These are phyloP conservation scores for Sebastes elongatus DNA, from an alignment of 2,797 vertebrate species.

Conservation along the genomic window DNA sequence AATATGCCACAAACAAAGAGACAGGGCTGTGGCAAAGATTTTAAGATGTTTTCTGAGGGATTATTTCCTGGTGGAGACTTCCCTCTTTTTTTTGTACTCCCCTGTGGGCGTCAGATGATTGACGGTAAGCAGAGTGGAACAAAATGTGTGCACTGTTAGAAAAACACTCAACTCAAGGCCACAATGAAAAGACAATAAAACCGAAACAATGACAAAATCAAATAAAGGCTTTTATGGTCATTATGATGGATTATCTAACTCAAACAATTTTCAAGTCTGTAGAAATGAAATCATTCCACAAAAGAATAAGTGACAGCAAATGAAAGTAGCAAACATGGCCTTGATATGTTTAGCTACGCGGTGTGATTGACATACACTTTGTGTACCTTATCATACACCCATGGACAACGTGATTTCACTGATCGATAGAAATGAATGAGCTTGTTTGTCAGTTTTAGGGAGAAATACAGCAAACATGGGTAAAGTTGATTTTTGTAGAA, in stretches of 20 bases:
- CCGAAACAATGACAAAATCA: conserved; percentile 1
- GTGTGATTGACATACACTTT: neutral
- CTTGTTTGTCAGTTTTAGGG: neutral
- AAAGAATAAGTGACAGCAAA: neutral
- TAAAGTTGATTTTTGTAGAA: neutral
- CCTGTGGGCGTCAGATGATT: conserved; percentile 35
- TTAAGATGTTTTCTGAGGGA: neutral
- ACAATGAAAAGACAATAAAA: conserved; percentile 25
- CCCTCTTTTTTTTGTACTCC: neutral
- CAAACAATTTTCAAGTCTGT: neutral
- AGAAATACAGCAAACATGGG: neutral
- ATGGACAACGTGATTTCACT: neutral
- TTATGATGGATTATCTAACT: conserved; percentile 21
- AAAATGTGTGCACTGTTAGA: conserved; percentile 25
- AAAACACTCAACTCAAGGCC: conserved; percentile 32
- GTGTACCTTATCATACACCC: neutral
- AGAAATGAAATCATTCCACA: neutral
- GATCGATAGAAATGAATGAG: neutral
- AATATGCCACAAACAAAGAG: neutral
- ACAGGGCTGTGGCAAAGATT: neutral
- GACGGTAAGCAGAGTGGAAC: conserved; percentile 42
- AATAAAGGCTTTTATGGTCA: conserved; percentile 11
- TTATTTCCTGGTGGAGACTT: conserved; percentile 7
- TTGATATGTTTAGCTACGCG: neutral
- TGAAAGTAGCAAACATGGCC: neutral